Evolutionary conservation across 2,888 invertebrate species (phyloP).

Genomic region (Sinhomidia bicolor): DNA sequence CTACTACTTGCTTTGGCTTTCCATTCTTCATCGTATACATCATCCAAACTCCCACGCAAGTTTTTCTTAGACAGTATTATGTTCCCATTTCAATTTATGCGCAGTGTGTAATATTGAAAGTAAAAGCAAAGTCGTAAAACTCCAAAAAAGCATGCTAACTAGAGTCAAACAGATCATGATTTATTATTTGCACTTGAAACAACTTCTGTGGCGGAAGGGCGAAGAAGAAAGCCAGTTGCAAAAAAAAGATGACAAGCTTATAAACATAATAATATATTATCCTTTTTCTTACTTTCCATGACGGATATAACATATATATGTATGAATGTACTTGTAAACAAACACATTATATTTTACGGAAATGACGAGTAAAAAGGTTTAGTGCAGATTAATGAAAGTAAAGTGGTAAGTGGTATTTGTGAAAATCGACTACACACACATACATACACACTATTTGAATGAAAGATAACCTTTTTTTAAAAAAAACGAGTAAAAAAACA

Average conservation of each 20-base stretch:
- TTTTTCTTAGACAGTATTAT: not conserved
- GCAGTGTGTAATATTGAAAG: slow-evolving; percentile 54
- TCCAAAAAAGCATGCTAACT: slow-evolving; percentile 69
- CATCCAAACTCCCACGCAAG: slow-evolving; percentile 68
- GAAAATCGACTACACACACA: not conserved
- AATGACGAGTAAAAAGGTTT: not conserved
- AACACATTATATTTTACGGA: slow-evolving; percentile 7
- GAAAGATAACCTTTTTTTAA: slow-evolving; percentile 21
- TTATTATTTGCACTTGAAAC: slow-evolving; percentile 52
- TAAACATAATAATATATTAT: slow-evolving; percentile 12
- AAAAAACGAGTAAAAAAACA: slow-evolving; percentile 48
- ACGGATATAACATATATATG: not conserved
- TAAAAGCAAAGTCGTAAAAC: slow-evolving; percentile 60
- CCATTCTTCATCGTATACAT: slow-evolving; percentile 50
- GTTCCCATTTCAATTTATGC: not conserved
- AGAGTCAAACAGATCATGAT: slow-evolving; percentile 53
- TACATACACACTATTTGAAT: not conserved
- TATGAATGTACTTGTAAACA: not conserved
- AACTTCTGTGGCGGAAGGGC: slow-evolving; percentile 39
- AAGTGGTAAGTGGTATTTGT: not conserved
- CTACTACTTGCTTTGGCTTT: slow-evolving; percentile 63
- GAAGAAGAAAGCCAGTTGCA: slow-evolving; percentile 44
- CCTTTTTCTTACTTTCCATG: slow-evolving; percentile 1
- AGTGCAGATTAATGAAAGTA: not conserved
- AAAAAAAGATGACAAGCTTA: not conserved